Evolutionary conservation across 2,797 vertebrate genomes (phyloP), one percentile per base, ranked within the genome.

Genomic region (Pygocentrus nattereri): DNA sequence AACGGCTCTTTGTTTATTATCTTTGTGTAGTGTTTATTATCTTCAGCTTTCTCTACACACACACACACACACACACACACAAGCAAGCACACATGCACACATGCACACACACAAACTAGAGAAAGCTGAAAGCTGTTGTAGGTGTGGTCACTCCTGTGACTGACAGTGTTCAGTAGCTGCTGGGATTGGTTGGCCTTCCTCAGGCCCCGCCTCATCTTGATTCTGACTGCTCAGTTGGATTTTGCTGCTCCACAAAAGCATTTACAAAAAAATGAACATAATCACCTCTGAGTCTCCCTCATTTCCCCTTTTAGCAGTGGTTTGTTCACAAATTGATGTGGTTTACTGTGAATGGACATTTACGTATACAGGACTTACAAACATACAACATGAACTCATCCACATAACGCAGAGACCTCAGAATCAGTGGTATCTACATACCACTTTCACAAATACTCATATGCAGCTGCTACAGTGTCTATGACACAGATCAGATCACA

Each of bases 151-250:
- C 84, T 85, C 74, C 80, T 83, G 85, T 84, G 87, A 85, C 83
- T 85, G 85, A 87, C 84, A 82, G 84, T 84, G 82, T 88, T 87
- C 84, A 82, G 80, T 85, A 84, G 87, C 87, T 88, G 87, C 87
- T 87, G 85, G 85, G 86, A 82, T 87, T 82, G 80, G 82, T 80
- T 74, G 86, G 86, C 82, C 86, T 59, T 71, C 80, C 73, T 83
- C 73, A 82, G 86, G 84, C 86, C 82, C 71, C 74, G 19, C 70
- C 82, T 80, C 71, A 15, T 81, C 41, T 83, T 69, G 44, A 80
- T 85, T 85, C 82, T 85, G 82, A 85, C 85, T 88, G 85, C 74
- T 87, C 74, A 74, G 82, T 87, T 88, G 79, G 81, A 82, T 86
- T 82, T 88, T 88, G 87, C 87, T 88, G 87, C 87, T 88, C 79